Conservation (phyloP, 2,797 vertebrate species). For the Chloroceryle inda region DNA sequence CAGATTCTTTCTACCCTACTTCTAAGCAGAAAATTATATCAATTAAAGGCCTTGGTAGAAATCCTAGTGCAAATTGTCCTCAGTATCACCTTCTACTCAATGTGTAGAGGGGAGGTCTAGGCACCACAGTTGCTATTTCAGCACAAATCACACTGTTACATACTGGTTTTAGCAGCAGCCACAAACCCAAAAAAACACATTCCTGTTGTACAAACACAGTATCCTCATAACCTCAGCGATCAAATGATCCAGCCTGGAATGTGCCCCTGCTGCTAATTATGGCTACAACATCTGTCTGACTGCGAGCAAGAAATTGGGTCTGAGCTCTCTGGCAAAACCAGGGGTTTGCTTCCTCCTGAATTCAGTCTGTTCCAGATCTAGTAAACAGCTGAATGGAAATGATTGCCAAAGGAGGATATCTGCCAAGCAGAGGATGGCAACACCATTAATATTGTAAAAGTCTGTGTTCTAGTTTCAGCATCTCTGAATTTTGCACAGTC, state of each 20-base stretch:
- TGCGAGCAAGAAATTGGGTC: neutral
- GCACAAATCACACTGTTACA: neutral
- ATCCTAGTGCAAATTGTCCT: neutral
- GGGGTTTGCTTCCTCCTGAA: neutral
- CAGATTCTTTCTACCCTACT: neutral
- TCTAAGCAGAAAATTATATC: neutral
- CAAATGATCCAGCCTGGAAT: neutral
- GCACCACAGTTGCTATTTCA: neutral
- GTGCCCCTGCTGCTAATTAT: neutral
- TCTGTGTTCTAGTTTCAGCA: neutral
- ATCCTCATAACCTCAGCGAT: neutral
- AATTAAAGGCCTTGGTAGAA: neutral
- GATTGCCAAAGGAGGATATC: neutral
- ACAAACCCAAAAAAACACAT: neutral
- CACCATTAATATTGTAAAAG: neutral
- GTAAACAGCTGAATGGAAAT: neutral
- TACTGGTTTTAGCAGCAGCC: neutral
- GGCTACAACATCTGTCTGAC: neutral
- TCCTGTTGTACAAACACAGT: neutral
- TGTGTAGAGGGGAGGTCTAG: neutral
- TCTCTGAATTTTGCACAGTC: neutral
- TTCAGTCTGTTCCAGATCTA: neutral
- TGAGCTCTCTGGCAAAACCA: neutral
- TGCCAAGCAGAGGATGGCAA: neutral
- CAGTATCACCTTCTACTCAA: neutral